Evolutionary conservation across 2,797 vertebrate species (phyloP).

Genomic region (Chrysocyon brachyurus): DNA sequence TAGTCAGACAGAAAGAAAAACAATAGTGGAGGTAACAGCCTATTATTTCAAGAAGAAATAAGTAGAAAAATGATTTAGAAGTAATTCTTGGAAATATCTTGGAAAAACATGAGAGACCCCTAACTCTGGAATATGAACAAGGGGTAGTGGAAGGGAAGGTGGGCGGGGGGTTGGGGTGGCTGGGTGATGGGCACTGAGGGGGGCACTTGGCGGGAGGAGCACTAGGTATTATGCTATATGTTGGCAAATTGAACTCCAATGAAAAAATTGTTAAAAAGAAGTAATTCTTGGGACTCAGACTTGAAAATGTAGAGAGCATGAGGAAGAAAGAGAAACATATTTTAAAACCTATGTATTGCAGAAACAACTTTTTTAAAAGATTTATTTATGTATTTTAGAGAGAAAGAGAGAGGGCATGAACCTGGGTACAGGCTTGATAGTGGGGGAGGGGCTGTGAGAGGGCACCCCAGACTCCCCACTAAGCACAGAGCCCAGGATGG

Average conservation of each 20-base stretch:
- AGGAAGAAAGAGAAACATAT: not conserved
- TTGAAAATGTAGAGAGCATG: not conserved
- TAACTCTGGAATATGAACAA: too few species aligned
- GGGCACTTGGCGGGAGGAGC: too few species aligned
- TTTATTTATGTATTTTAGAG: not conserved
- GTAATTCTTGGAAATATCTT: not conserved
- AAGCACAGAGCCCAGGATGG: not conserved
- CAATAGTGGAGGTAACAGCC: not conserved
- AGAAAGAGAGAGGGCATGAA: not conserved
- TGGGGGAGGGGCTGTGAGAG: not conserved
- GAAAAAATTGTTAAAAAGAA: not conserved
- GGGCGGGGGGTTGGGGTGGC: too few species aligned
- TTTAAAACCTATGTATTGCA: not conserved
- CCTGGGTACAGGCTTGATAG: not conserved
- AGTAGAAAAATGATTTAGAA: not conserved
- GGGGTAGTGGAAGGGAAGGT: too few species aligned
- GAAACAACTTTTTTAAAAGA: not conserved
- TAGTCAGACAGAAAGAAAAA: not conserved
- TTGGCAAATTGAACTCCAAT: too few species aligned
- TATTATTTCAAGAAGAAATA: not conserved
- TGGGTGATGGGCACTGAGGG: too few species aligned
- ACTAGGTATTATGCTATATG: too few species aligned
- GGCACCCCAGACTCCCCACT: not conserved
- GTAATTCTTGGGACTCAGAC: not conserved
- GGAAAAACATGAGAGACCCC: too few species aligned